A percentile compares a stretch with the other conserved stretches of the same genome.
phyloP scores from a whole-genome alignment of 2,113 vertebrate genomes.

The Scalopus aquaticus region DNA sequence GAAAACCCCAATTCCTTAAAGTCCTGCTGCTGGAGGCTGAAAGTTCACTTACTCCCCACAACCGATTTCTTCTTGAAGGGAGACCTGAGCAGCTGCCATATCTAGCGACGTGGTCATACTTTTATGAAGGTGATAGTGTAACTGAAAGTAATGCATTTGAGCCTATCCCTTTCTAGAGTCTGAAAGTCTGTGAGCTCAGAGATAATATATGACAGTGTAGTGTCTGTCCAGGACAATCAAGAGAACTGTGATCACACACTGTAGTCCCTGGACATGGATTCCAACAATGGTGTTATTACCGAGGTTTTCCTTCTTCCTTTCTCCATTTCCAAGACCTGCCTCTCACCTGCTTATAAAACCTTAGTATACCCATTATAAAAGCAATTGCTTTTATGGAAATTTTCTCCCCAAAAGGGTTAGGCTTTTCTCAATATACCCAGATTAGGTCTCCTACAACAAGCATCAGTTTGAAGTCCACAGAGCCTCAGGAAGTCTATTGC shows the following conservation, averaged over 20 bases:
- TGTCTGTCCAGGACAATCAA: background rate
- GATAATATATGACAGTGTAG: background rate
- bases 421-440: too few relatives aligned
- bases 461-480: too few relatives aligned
- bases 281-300: background rate
- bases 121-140: conserved; percentile 4
- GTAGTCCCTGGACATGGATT: background rate
- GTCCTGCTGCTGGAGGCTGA: background rate
- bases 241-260: background rate
- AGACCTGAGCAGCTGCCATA: conserved; percentile 17
- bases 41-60: background rate
- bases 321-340: background rate
- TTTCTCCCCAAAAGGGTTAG: too few relatives aligned
- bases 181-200: conserved; percentile 6
- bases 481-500: too few relatives aligned
- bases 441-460: too few relatives aligned
- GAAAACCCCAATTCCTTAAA: background rate
- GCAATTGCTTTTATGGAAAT: background rate
- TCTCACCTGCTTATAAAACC: background rate
- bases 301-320: background rate
- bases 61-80: background rate
- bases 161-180: background rate
- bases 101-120: background rate
- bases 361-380: background rate
- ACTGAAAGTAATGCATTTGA: conserved; percentile 2